phyloP scores from a whole-genome alignment of 2,113 vertebrate species.

The Mesoclemmys tuberculata region DNA sequence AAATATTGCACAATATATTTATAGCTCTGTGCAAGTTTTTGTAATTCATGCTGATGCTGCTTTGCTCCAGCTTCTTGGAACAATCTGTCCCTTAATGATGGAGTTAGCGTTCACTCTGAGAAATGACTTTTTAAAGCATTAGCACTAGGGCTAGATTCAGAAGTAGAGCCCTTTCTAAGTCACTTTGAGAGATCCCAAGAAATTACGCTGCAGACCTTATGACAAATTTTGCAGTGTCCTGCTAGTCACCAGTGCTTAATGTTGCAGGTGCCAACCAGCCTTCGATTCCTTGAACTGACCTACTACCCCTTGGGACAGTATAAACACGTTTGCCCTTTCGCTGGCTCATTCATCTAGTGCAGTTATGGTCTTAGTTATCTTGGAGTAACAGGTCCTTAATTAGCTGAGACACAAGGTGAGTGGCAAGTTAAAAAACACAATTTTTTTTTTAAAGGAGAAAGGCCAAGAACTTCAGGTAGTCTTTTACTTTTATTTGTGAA shows the following conservation, averaged over 20 bases:
- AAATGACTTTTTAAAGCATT: conserved; percentile 67
- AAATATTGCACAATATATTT: conserved; percentile 88
- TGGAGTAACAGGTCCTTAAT: background rate
- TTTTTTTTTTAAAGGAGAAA: background rate
- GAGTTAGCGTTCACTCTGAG: conserved; percentile 72
- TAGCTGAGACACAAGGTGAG: background rate
- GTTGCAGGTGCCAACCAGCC: background rate
- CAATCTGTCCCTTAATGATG: conserved; percentile 80
- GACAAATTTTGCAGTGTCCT: background rate
- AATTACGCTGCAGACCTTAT: background rate
- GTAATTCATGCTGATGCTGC: conserved; percentile 84
- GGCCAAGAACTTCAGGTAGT: background rate
- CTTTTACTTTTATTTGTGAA: background rate
- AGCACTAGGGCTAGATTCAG: conserved; percentile 47
- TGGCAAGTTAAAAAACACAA: background rate
- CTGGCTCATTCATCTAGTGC: background rate
- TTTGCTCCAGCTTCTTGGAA: conserved; percentile 78
- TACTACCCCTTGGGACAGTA: background rate
- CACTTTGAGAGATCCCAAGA: conserved; percentile 43
- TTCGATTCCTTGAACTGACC: background rate
- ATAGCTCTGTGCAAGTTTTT: conserved; percentile 82
- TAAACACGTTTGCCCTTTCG: background rate
- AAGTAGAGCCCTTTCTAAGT: conserved; percentile 36
- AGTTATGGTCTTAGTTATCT: background rate
- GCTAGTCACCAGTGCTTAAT: background rate